Evolutionary conservation across 2,888 invertebrate genomes (phyloP).

Genomic region (Tridacna crocea): DNA sequence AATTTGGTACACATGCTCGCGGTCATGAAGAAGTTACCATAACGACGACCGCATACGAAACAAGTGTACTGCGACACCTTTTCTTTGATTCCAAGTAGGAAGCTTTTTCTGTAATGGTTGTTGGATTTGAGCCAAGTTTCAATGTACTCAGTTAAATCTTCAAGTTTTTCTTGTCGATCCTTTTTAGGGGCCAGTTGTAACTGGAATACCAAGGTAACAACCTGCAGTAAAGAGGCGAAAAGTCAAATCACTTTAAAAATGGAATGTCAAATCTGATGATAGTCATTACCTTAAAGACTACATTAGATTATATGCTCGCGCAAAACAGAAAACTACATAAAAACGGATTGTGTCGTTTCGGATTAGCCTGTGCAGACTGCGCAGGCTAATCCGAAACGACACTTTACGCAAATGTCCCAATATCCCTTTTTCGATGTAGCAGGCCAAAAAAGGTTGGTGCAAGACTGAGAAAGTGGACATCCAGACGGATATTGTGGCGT

Average conservation of each 20-base stretch:
- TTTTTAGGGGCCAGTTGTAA: constrained; percentile 67
- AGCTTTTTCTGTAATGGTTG: constrained; percentile 64
- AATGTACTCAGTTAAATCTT: constrained; percentile 72
- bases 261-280: too few relatives aligned
- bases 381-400: too few relatives aligned
- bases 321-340: too few relatives aligned
- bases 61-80: constrained; percentile 72
- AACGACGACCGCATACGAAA: constrained; percentile 75
- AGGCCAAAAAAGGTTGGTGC: too few relatives aligned
- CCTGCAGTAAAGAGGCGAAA: constrained; percentile 25
- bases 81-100: constrained; percentile 57
- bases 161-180: constrained; percentile 71
- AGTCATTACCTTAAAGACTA: too few relatives aligned
- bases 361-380: too few relatives aligned
- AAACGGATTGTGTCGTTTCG: too few relatives aligned
- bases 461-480: too few relatives aligned
- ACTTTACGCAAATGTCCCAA: too few relatives aligned
- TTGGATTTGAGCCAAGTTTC: constrained; percentile 75
- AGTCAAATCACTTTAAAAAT: not conserved
- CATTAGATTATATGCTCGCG: too few relatives aligned
- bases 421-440: too few relatives aligned
- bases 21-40: constrained; percentile 78
- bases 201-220: constrained; percentile 59
- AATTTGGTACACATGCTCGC: constrained; percentile 77
- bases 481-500: too few relatives aligned